phyloP scores from a whole-genome alignment of 2,113 vertebrate genomes.

The Petaurus breviceps region DNA sequence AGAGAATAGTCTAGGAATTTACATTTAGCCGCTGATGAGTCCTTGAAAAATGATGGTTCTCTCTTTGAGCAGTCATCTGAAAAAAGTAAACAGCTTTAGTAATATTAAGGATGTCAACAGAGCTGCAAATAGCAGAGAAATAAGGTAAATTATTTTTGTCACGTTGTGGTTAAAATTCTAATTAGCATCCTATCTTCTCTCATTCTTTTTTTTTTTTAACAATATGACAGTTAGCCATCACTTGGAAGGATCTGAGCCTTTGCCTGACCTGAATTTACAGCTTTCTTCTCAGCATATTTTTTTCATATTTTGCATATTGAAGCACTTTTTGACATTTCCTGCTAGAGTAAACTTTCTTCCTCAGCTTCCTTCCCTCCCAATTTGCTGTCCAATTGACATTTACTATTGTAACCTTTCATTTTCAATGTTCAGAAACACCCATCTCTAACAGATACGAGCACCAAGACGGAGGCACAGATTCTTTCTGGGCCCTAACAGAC shows the following conservation, averaged over 20 bases:
- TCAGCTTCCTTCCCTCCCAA: slow-evolving; percentile 16
- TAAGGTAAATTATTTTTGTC: slow-evolving; percentile 56
- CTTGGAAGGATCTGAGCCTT: slow-evolving; percentile 41
- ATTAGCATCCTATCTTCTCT: slow-evolving; percentile 15
- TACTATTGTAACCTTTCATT: slow-evolving; percentile 20
- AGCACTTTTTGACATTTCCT: slow-evolving; percentile 47
- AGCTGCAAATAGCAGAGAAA: slow-evolving; percentile 43
- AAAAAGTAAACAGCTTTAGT: slow-evolving; percentile 60
- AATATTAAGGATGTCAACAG: slow-evolving; percentile 63
- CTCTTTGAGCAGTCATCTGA: slow-evolving; percentile 62
- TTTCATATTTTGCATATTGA: slow-evolving; percentile 43
- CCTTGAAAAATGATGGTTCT: slow-evolving; percentile 60
- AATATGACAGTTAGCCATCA: slow-evolving; percentile 23
- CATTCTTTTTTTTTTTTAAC: slow-evolving; percentile 50
- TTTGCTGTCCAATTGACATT: slow-evolving; percentile 24
- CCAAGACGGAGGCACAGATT: slow-evolving; percentile 2
- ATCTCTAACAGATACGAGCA: not conserved
- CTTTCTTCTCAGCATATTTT: slow-evolving; percentile 8
- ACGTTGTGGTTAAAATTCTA: slow-evolving; percentile 8
- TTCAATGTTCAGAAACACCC: slow-evolving; percentile 16
- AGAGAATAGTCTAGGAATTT: slow-evolving; percentile 57
- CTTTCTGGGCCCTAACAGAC: not conserved
- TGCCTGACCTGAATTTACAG: slow-evolving; percentile 36
- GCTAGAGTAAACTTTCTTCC: slow-evolving; percentile 29
- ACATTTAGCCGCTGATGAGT: slow-evolving; percentile 67